These are phyloP conservation scores for Alentia gelatinosa DNA, from an alignment of 2,888 invertebrate genomes.

Conservation along the genomic window DNA sequence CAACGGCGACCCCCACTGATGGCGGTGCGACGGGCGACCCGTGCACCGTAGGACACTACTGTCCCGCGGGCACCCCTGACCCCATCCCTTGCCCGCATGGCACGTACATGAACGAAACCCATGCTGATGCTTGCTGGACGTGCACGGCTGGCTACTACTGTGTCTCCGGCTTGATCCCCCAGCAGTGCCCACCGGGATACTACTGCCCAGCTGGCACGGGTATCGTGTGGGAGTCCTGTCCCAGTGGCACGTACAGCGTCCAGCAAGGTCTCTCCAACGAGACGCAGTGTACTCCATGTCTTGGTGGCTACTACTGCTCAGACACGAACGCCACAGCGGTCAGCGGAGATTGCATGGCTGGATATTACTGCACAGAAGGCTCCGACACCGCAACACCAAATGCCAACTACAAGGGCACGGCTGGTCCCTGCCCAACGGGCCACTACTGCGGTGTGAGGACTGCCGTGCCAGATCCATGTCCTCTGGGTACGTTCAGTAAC, in stretches of 20 bases:
- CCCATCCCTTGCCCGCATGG: slow-evolving; percentile 74
- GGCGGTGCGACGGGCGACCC: slow-evolving; percentile 72
- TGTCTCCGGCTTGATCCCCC: slow-evolving; percentile 68
- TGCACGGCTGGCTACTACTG: slow-evolving; percentile 78
- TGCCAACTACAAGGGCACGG: slow-evolving; percentile 69
- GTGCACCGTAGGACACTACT: slow-evolving; percentile 75
- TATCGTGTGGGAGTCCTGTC: slow-evolving; percentile 74
- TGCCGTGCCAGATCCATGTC: slow-evolving; percentile 71
- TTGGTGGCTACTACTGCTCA: slow-evolving; percentile 75
- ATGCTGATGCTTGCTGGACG: slow-evolving; percentile 71
- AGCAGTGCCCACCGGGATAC: slow-evolving; percentile 75
- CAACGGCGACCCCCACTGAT: slow-evolving; percentile 73
- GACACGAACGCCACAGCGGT: slow-evolving; percentile 69
- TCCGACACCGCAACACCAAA: slow-evolving; percentile 73
- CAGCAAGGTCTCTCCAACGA: slow-evolving; percentile 69
- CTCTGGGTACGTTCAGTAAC: slow-evolving; percentile 74
- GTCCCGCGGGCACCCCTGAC: slow-evolving; percentile 73
- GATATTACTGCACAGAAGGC: slow-evolving; percentile 77
- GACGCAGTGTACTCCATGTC: slow-evolving; percentile 75
- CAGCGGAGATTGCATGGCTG: slow-evolving; percentile 71
- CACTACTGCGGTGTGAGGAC: slow-evolving; percentile 72
- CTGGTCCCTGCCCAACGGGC: slow-evolving; percentile 77
- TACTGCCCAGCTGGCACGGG: slow-evolving; percentile 78
- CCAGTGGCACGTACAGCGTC: slow-evolving; percentile 75
- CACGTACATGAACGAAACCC: slow-evolving; percentile 74